Evolutionary conservation across 2,888 invertebrate species (phyloP).

Genomic region (Eupithecia exiguata): DNA sequence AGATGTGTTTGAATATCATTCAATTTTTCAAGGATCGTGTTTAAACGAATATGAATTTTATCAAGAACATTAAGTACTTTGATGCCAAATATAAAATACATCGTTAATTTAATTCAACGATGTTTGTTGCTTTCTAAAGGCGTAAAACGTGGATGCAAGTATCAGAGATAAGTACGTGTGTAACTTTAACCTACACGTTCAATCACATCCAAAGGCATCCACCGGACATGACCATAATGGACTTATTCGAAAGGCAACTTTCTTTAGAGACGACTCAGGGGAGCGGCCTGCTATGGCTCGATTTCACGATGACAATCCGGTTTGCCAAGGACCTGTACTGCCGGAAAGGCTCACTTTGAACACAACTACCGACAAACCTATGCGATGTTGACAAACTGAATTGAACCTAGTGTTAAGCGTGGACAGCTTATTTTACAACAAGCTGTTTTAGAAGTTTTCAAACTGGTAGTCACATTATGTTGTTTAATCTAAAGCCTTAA

Average conservation of each 20-base stretch:
- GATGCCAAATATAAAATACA: neutral
- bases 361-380: conserved; percentile 11
- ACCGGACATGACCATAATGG: conserved; percentile 52
- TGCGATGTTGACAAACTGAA: conserved; percentile 2
- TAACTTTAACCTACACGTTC: conserved; percentile 29
- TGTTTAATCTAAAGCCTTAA: conserved; percentile 13
- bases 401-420: conserved; percentile 3
- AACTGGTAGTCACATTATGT: neutral
- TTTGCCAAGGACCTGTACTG: conserved; percentile 61
- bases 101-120: neutral
- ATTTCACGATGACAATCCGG: conserved; percentile 76
- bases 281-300: conserved; percentile 58
- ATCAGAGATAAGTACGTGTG: conserved; percentile 1
- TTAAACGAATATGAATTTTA: neutral
- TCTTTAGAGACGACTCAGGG: conserved; percentile 58
- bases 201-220: conserved; percentile 35
- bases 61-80: neutral
- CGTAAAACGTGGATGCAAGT: neutral
- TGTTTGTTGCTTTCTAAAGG: conserved; percentile 4
- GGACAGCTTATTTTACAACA: conserved; percentile 4
- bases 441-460: neutral
- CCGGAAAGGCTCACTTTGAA: conserved; percentile 14
- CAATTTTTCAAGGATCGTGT: conserved; percentile 5
- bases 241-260: conserved; percentile 68
- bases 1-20: neutral